Conservation (phyloP, 2,888 invertebrate species). For the Iselma pallidipennis region DNA sequence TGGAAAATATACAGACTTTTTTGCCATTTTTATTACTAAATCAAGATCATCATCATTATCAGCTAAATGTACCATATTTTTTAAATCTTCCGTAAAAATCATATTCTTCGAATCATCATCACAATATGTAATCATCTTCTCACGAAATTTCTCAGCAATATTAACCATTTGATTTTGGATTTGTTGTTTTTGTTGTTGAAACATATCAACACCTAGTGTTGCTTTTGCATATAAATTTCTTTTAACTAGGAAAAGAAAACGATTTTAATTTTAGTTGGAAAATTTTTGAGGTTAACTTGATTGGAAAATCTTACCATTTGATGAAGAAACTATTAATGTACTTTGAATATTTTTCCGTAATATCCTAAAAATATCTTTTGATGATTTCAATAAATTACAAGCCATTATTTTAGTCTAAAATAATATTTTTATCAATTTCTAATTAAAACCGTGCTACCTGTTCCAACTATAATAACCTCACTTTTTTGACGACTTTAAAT, state of each 20-base stretch:
- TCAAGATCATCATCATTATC: slow-evolving; percentile 66
- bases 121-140: slow-evolving; percentile 71
- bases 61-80: slow-evolving; percentile 76
- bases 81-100: slow-evolving; percentile 84
- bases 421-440: not conserved
- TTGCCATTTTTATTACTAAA: slow-evolving; percentile 69
- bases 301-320: not conserved
- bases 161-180: slow-evolving; percentile 64
- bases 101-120: slow-evolving; percentile 62
- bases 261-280: not conserved
- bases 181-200: slow-evolving; percentile 59
- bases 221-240: slow-evolving; percentile 61
- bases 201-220: slow-evolving; percentile 67
- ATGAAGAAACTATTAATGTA: not conserved
- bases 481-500: too few species aligned
- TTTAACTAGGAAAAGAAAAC: slow-evolving; percentile 30
- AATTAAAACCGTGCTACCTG: not conserved
- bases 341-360: not conserved
- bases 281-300: not conserved
- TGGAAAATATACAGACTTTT: slow-evolving; percentile 59
- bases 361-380: not conserved
- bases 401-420: not conserved
- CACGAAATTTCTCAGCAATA: slow-evolving; percentile 67
- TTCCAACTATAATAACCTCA: not conserved
- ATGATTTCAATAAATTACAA: not conserved